Percentiles rank a stretch among this genome's conserved stretches.
phyloP scores from a whole-genome alignment of 2,797 vertebrate genomes.

The Eulemur albifrons region DNA sequence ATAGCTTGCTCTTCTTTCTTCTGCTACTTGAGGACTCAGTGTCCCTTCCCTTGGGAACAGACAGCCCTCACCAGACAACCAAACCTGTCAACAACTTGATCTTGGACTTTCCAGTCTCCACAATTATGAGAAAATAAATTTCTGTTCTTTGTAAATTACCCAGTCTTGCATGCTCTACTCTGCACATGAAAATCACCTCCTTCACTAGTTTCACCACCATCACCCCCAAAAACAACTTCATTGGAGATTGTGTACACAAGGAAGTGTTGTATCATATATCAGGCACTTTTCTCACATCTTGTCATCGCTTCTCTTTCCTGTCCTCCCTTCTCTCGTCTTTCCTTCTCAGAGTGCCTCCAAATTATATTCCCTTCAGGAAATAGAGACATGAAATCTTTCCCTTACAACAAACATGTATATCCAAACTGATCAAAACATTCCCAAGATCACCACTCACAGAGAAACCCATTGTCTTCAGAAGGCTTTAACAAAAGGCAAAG shows the following conservation, averaged over 20 bases:
- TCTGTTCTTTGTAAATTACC: not conserved
- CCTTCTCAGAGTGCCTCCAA: not conserved
- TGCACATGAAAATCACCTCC: not conserved
- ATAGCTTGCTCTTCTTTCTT: not conserved
- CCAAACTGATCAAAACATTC: not conserved
- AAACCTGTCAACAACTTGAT: not conserved
- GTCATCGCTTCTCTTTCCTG: not conserved
- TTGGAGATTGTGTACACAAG: not conserved
- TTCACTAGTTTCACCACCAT: not conserved
- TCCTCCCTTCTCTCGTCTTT: not conserved
- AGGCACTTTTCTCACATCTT: not conserved
- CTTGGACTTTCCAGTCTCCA: not conserved
- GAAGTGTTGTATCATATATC: not conserved
- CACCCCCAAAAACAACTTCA: not conserved
- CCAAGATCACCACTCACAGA: not conserved
- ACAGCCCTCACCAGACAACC: not conserved
- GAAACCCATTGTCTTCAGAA: not conserved
- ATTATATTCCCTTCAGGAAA: not conserved
- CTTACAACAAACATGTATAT: not conserved
- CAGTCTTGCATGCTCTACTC: not conserved
- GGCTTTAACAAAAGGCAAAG: not conserved
- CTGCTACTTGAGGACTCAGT: not conserved
- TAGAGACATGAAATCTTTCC: not conserved
- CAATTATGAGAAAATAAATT: not conserved
- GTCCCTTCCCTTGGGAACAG: not conserved